These are phyloP conservation scores for Ptychodera flava DNA, from an alignment of 35 echinoderm and acorn worm genomes.

Conservation along the genomic window DNA sequence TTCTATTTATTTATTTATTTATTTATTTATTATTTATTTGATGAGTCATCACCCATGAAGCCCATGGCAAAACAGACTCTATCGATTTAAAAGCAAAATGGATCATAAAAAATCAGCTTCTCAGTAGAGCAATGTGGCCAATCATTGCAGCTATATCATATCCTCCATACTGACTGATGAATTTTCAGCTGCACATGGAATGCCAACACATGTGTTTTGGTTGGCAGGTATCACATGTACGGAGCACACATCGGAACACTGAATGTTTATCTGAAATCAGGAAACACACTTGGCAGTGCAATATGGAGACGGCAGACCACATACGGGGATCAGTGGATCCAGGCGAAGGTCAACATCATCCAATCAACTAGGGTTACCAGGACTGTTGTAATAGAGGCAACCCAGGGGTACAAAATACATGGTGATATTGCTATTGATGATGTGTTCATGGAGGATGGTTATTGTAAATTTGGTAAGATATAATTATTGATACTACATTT, in stretches of 20 bases:
- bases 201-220: too few species aligned
- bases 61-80: too few species aligned
- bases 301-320: constrained; percentile 31
- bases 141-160: too few species aligned
- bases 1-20: too few species aligned
- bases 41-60: too few species aligned
- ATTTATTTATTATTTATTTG: too few species aligned
- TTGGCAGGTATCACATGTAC: constrained; percentile 94
- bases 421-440: neutral
- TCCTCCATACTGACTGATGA: too few species aligned
- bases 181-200: too few species aligned
- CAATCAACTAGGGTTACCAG: neutral
- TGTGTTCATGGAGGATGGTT: neutral
- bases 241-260: constrained; percentile 67
- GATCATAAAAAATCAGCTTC: too few species aligned
- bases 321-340: constrained; percentile 21
- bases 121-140: too few species aligned
- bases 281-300: neutral
- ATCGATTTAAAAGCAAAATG: too few species aligned
- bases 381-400: neutral
- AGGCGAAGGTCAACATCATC: neutral
- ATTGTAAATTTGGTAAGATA: neutral
- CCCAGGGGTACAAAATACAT: neutral
- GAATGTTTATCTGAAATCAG: constrained; percentile 53
- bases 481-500: too few species aligned